These are phyloP conservation scores for Batillaria attramentaria DNA, from an alignment of 1,140 invertebrate species.

Conservation along the genomic window DNA sequence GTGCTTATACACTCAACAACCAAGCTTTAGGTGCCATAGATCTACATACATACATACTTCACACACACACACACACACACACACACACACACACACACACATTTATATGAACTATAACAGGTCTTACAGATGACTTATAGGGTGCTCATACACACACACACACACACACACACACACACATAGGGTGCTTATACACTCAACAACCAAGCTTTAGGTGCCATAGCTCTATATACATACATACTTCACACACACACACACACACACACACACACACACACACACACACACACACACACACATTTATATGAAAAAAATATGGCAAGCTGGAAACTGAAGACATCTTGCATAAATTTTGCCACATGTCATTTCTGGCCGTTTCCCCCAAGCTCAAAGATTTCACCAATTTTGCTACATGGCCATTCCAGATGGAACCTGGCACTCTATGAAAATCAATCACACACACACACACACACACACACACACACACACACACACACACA, in stretches of 20 bases:
- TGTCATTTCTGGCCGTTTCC: too few relatives aligned
- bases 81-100: neutral
- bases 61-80: neutral
- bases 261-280: neutral
- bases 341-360: too few relatives aligned
- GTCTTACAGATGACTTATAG: too few relatives aligned
- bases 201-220: too few relatives aligned
- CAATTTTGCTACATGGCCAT: too few relatives aligned
- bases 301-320: neutral
- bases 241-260: neutral
- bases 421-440: too few relatives aligned
- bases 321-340: too few relatives aligned
- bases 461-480: neutral
- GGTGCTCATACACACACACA: neutral
- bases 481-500: constrained; percentile 22
- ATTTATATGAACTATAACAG: too few relatives aligned
- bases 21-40: neutral
- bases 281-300: constrained; percentile 18
- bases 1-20: too few relatives aligned
- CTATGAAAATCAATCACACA: constrained; percentile 5
- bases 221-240: neutral
- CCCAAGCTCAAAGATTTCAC: too few relatives aligned
- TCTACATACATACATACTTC: neutral
- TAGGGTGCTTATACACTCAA: neutral
- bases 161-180: constrained; percentile 6